phyloP scores from a whole-genome alignment of 2,888 invertebrate genomes.

The Brachycybe producta region DNA sequence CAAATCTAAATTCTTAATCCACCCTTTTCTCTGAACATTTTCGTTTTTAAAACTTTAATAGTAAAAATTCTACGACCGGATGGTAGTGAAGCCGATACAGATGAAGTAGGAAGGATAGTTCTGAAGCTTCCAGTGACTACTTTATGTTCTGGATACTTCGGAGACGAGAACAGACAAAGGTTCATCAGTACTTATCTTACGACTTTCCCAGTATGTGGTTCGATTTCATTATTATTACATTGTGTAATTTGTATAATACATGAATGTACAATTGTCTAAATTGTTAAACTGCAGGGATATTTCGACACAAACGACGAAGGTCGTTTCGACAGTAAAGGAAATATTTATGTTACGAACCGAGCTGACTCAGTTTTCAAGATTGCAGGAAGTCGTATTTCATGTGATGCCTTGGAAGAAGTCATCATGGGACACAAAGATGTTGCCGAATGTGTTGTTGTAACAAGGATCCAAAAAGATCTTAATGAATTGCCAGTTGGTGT shows the following conservation, averaged over 20 bases:
- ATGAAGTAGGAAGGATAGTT: conserved; percentile 7
- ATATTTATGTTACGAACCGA: conserved; percentile 8
- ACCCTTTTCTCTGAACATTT: no score
- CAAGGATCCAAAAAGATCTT: neutral
- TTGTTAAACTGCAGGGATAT: conserved; percentile 3
- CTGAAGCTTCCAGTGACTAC: no score
- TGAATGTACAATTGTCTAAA: neutral
- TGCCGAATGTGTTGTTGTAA: conserved; percentile 12
- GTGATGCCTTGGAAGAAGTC: conserved; percentile 7
- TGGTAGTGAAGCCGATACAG: neutral
- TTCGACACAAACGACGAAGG: conserved; percentile 13
- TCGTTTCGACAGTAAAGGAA: neutral
- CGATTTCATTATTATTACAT: neutral
- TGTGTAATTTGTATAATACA: no score
- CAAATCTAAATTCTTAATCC: no score
- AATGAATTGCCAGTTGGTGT: conserved; percentile 7
- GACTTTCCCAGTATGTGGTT: neutral
- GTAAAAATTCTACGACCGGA: conserved; percentile 6
- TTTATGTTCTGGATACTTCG: no score
- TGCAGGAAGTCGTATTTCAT: conserved; percentile 7
- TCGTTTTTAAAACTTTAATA: no score
- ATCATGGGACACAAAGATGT: conserved; percentile 11
- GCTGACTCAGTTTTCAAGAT: conserved; percentile 11
- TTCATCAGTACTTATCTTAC: neutral
- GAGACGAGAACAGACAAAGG: neutral